phyloP scores from a whole-genome alignment of 2,797 vertebrate genomes.

The Clamator glandarius region DNA sequence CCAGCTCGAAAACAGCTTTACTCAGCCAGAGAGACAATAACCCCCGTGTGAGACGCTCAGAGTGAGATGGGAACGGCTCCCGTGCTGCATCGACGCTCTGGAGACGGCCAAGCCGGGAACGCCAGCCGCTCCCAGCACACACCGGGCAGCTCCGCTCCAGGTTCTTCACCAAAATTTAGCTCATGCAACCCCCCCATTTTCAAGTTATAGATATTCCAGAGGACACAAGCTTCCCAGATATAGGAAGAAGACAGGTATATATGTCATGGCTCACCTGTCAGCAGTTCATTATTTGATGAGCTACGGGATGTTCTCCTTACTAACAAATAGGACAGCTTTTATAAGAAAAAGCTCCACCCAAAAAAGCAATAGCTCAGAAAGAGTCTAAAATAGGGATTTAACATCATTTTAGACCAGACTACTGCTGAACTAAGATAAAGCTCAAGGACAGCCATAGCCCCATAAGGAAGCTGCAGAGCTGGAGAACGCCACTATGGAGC shows the following conservation, averaged over 20 bases:
- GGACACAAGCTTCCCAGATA: neutral
- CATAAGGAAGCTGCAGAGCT: neutral
- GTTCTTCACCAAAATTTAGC: neutral
- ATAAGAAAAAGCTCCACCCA: neutral
- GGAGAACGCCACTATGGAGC: neutral
- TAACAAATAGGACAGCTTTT: neutral
- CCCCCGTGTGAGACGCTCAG: neutral
- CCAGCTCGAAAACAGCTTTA: neutral
- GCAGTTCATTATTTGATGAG: neutral
- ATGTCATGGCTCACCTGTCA: neutral
- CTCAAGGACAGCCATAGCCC: neutral
- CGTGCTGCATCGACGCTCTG: neutral
- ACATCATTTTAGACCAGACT: neutral
- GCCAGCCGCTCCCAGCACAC: neutral
- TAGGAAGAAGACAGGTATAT: rapidly evolving
- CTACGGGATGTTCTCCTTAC: neutral
- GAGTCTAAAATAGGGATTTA: neutral
- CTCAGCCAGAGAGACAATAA: neutral
- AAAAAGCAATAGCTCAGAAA: neutral
- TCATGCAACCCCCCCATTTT: neutral
- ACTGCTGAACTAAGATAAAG: neutral
- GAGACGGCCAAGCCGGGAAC: neutral
- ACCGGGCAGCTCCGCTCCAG: neutral
- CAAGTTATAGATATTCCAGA: neutral
- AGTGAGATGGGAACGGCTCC: neutral